These are phyloP conservation scores for Pithys albifrons DNA, from an alignment of 2,113 vertebrate genomes.

Conservation along the genomic window DNA sequence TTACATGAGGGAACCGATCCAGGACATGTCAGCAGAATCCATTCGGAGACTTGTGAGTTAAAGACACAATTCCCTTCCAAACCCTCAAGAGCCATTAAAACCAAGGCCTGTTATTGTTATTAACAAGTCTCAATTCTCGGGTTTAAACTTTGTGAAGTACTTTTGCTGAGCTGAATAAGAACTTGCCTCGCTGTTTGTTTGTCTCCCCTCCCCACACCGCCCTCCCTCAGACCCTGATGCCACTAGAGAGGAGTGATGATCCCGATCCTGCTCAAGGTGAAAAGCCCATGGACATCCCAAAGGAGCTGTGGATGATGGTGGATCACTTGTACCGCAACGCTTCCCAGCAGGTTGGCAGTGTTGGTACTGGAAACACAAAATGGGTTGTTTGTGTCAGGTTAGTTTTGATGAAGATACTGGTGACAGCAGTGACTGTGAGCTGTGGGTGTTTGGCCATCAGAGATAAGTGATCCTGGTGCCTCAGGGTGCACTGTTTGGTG, in stretches of 20 bases:
- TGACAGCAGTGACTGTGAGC: neutral
- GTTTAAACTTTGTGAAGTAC: neutral
- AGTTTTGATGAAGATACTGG: neutral
- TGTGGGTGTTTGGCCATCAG: neutral
- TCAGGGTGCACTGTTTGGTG: fast-evolving
- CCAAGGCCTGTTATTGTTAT: neutral
- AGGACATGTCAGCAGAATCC: slow-evolving; percentile 82
- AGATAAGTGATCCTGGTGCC: neutral
- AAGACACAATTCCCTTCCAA: neutral
- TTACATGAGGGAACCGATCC: slow-evolving; percentile 87
- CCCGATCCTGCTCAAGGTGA: slow-evolving; percentile 61
- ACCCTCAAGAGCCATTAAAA: neutral
- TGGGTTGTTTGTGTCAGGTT: neutral
- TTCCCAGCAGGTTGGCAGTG: slow-evolving; percentile 85
- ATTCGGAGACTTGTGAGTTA: slow-evolving; percentile 84
- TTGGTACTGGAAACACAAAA: neutral
- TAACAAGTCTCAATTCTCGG: neutral
- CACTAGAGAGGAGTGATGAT: slow-evolving; percentile 43
- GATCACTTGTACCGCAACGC: slow-evolving; percentile 89
- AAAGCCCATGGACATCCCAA: slow-evolving; percentile 89
- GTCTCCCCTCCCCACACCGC: neutral
- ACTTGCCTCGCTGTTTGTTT: neutral
- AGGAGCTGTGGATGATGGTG: slow-evolving; percentile 97
- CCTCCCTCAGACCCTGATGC: slow-evolving; percentile 74
- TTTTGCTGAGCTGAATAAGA: neutral